phyloP scores from a whole-genome alignment of 1,140 invertebrate genomes.

The Philotrypesis tridentata region DNA sequence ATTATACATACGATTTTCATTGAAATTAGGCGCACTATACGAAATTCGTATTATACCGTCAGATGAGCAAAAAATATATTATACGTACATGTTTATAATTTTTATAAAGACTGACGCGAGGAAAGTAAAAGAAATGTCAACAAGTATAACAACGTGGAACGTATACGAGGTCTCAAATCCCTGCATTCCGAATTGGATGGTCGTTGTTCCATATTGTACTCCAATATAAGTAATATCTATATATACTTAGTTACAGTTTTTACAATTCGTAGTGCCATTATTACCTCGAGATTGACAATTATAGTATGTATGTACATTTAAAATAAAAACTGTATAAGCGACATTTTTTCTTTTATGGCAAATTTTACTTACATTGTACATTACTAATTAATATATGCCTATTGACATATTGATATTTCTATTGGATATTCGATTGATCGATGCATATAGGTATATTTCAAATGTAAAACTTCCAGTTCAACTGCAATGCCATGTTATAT shows the following conservation, averaged over 20 bases:
- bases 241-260: conserved; percentile 39
- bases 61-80: neutral
- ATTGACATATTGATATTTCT: conserved; percentile 24
- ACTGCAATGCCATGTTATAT: conserved; percentile 20
- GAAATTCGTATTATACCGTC: neutral
- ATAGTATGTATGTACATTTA: conserved; percentile 10
- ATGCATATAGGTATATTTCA: conserved; percentile 11
- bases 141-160: conserved; percentile 27
- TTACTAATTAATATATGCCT: conserved; percentile 6
- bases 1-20: conserved; percentile 18
- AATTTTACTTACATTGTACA: conserved; percentile 42
- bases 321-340: neutral
- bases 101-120: conserved; percentile 46
- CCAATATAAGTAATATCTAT: conserved; percentile 27
- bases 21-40: conserved; percentile 3
- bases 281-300: conserved; percentile 39
- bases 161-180: conserved; percentile 26
- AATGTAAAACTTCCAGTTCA: conserved; percentile 17
- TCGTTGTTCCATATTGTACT: conserved; percentile 34
- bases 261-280: conserved; percentile 44
- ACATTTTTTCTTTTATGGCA: conserved; percentile 23
- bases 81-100: conserved; percentile 43
- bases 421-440: neutral
- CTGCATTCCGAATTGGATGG: conserved; percentile 21
- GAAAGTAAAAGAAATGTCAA: conserved; percentile 39